These are phyloP conservation scores for Periplaneta americana DNA, from an alignment of 1,140 invertebrate genomes.

Conservation along the genomic window DNA sequence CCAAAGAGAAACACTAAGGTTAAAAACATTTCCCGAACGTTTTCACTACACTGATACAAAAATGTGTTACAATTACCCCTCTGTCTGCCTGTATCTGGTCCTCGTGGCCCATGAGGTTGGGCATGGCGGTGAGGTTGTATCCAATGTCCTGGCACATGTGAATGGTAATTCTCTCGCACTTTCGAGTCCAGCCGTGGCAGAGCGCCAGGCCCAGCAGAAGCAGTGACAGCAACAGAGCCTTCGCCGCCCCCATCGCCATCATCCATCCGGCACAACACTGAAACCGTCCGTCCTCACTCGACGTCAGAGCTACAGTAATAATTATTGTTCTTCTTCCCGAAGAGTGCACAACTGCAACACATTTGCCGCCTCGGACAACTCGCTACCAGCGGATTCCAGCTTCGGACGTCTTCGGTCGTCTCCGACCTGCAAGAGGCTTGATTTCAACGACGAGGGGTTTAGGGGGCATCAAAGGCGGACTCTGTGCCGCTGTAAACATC, in stretches of 20 bases:
- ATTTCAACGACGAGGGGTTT: neutral
- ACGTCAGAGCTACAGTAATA: neutral
- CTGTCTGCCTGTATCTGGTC: slow-evolving; percentile 67
- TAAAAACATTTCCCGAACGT: no score
- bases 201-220: slow-evolving; percentile 13
- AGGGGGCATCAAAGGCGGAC: neutral
- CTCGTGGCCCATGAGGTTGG: slow-evolving; percentile 72
- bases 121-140: slow-evolving; percentile 86
- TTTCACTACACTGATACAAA: no score
- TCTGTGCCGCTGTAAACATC: neutral
- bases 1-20: no score
- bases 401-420: neutral
- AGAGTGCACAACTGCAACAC: neutral
- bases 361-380: neutral
- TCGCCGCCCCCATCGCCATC: neutral
- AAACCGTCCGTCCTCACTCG: neutral
- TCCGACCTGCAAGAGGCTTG: neutral
- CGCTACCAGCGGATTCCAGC: neutral
- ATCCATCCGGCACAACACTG: neutral
- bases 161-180: slow-evolving; percentile 76
- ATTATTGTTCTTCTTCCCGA: neutral
- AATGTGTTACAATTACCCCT: slow-evolving; percentile 52
- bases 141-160: slow-evolving; percentile 75
- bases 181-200: slow-evolving; percentile 30
- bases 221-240: neutral